Evolutionary conservation across 2,113 vertebrate species (phyloP).

Genomic region (Varanus komodoensis): DNA sequence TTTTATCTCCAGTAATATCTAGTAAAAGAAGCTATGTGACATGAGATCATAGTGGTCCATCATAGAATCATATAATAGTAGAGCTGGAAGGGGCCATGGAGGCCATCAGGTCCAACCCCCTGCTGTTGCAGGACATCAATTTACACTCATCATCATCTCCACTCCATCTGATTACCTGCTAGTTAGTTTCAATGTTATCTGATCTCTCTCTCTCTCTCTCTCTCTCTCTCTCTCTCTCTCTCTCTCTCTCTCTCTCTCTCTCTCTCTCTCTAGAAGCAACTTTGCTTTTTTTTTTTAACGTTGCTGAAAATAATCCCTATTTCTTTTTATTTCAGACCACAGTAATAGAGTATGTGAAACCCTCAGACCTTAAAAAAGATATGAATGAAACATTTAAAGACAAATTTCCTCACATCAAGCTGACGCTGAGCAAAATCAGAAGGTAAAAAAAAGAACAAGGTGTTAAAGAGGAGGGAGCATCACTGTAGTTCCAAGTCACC

Average conservation of each 20-base stretch:
- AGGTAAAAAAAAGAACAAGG: slow-evolving; percentile 80
- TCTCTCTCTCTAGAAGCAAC: neutral
- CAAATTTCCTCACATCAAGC: slow-evolving; percentile 95
- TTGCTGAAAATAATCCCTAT: neutral
- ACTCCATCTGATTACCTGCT: no score
- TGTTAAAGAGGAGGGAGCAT: neutral
- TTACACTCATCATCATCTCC: neutral
- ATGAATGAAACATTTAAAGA: slow-evolving; percentile 99
- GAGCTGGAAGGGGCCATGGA: no score
- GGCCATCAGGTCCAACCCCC: no score
- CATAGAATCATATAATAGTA: no score
- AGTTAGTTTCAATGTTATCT: neutral
- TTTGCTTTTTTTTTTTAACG: neutral
- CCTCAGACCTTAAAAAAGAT: slow-evolving; percentile 97
- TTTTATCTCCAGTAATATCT: neutral
- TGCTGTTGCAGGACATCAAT: no score
- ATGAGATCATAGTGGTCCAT: neutral
- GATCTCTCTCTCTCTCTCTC: neutral
- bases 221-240: neutral
- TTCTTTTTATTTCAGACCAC: slow-evolving; percentile 85
- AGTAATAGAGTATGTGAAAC: slow-evolving; percentile 97
- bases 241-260: neutral
- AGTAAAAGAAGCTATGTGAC: neutral
- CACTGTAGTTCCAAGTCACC: neutral
- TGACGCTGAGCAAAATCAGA: slow-evolving; percentile 96